Base-by-base conservation (phyloP, 2,113 vertebrate species). In the Actinemys pallida region DNA sequence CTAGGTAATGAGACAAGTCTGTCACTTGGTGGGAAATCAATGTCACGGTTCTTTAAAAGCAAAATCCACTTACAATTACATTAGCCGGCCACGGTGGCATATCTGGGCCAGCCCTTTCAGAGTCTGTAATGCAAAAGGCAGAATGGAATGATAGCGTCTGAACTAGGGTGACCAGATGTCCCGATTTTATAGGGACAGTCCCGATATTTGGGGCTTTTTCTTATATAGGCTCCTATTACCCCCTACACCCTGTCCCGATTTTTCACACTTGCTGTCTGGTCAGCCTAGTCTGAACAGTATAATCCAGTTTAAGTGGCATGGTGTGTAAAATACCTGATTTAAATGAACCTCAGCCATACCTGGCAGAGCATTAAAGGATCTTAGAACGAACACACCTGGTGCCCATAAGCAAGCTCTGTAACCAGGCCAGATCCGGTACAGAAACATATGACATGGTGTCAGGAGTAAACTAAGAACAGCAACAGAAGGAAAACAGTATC, bases 21-120 rank as follows among this genome's bases (percentile, higher is more conserved):
- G 95, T 95, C 95, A 90, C 90, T 83, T 83, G 85, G 90, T 90
- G 79, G 47, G 76, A 90, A 96, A 93, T 95, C 90, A 96, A 54
- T 87, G 95, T 96, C 86, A 89, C 3, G 11, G 54, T 81, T 57
- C 90, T 97, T 89, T 69, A 87, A 80, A 90, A 90, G 83, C 50
- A 92, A 87, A 92, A 85, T 83, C 65, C 91, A 83, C 88, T 90
- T 87, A 75, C 76, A 94, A 69, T 65, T 62, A 79, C 47, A 75
- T 83, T 88, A 85, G 80, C 94, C 2, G 65, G n/a, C 19, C 83
- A 86, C 79, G 75, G 2, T 13, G 94, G 69, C 29, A 6, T 87
- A 91, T 59, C 84, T 89, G 57, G 92, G 88, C 62, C 22, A 39
- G 88, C 45, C 81, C 86, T 82, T 93, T 84, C 62, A 76, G 27